Base-by-base conservation (phyloP, 2,113 vertebrate species). In the Tachycineta bicolor region DNA sequence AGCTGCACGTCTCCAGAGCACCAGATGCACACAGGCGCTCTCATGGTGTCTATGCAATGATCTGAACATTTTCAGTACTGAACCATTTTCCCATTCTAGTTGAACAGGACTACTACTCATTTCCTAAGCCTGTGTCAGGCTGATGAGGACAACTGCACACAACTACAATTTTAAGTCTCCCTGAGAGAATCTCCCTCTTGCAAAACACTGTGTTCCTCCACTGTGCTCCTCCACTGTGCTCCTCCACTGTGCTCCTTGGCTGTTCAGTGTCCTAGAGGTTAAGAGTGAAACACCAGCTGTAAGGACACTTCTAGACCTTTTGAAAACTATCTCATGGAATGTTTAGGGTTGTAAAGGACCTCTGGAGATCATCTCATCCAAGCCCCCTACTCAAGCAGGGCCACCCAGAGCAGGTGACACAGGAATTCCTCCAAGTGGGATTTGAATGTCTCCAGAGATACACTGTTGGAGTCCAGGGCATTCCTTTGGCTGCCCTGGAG, bases 1-100 rank as follows among this genome's bases (percentile, higher is more conserved):
- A 97, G 94, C 91, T 95, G 94, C 87, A 86, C 59, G 71, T 83
- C 95, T 93, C 91, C 6, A 3, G 84, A 92, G 82, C 83, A 97
- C 93, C 95, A 96, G 87, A 70, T 24, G 17, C 44, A 62, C 49
- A 18, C n/a, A 56, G 65, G 49, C 83, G 34, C 28, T 90, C 77
- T 90, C 82, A 76, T 7, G 25, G 74, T 95, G 88, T 80, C 73
- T 87, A 44, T 1, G 5, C 47, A 41, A 39, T 21, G 16, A 41
- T 47, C 62, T 92, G 80, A 82, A 84, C 31, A 33, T 43, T 77
- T 69, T 37, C 50, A 60, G 13, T 31, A 13, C 55, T 62, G 55
- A 93, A 49, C 3, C 7, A 21, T 77, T 77, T 44, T 44, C 37
- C 37, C 68, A 14, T 37, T 50, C 26, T 56, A 0, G 49, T 77